These are phyloP conservation scores for Pseudomyrmex pallidus DNA, from an alignment of 1,140 invertebrate species.

Conservation along the genomic window DNA sequence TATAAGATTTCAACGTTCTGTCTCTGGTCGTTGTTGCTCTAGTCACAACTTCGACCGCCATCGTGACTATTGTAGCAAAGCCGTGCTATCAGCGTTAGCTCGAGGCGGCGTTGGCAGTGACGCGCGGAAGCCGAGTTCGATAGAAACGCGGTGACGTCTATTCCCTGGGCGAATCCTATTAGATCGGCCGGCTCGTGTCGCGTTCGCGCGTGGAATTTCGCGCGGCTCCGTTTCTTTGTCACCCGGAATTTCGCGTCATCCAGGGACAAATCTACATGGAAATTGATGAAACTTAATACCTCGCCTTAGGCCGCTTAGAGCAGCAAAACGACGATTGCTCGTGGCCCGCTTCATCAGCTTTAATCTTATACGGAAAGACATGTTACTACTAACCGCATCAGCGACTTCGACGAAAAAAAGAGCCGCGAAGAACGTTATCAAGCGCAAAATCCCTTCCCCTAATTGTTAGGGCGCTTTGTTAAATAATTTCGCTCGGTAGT, in stretches of 20 bases:
- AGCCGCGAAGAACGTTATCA: no score
- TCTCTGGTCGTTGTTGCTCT: background rate
- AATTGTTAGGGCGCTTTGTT: background rate
- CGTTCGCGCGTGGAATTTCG: constrained; percentile 17
- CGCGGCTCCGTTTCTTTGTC: constrained; percentile 1
- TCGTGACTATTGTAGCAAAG: background rate
- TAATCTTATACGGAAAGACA: background rate
- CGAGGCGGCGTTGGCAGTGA: constrained; percentile 37
- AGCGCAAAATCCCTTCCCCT: background rate
- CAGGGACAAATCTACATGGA: background rate
- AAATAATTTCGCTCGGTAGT: constrained; percentile 3
- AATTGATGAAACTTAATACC: constrained; percentile 36
- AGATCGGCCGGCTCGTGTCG: background rate
- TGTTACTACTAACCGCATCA: background rate
- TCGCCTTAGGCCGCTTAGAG: background rate
- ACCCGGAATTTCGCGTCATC: background rate
- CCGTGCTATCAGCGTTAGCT: constrained; percentile 27
- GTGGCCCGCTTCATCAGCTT: background rate
- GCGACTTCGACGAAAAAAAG: background rate
- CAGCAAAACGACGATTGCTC: background rate
- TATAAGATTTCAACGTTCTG: background rate
- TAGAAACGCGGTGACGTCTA: constrained; percentile 51
- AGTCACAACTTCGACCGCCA: background rate
- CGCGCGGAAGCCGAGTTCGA: constrained; percentile 45
- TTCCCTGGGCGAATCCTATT: constrained; percentile 29